Evolutionary conservation across 2,888 invertebrate genomes (phyloP).

Genomic region (Pelosia muscerda): DNA sequence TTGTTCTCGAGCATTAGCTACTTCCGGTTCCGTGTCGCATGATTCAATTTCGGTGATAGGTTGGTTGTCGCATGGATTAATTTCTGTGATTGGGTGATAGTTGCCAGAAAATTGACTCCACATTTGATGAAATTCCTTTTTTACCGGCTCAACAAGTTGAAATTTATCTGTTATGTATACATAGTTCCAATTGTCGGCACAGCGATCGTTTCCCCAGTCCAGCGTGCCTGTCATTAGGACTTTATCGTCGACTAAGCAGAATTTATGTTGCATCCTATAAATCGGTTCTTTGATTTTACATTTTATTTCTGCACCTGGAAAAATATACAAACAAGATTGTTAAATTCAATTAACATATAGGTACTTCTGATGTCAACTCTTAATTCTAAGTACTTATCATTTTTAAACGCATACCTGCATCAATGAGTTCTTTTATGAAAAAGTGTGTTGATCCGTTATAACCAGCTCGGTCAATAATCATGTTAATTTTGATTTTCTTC

Average conservation of each 20-base stretch:
- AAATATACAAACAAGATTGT: not conserved
- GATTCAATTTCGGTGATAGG: not conserved
- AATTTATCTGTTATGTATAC: conserved; percentile 88
- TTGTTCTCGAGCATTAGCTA: not conserved
- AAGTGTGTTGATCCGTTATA: conserved; percentile 76
- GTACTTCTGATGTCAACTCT: not conserved
- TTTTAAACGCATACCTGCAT: conserved; percentile 68
- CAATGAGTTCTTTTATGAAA: conserved; percentile 76
- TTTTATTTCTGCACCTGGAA: conserved; percentile 87
- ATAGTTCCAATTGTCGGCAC: conserved; percentile 91
- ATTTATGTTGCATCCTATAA: conserved; percentile 92
- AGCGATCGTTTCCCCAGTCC: conserved; percentile 91
- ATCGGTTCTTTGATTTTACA: conserved; percentile 75
- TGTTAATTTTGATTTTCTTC: conserved; percentile 73
- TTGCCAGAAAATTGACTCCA: conserved; percentile 77
- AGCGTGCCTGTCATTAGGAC: conserved; percentile 90
- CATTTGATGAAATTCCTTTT: conserved; percentile 87
- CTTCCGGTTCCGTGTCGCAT: not conserved
- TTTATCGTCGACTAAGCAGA: conserved; percentile 88
- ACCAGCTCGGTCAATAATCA: conserved; percentile 77
- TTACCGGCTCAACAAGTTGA: conserved; percentile 85
- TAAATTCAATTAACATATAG: not conserved
- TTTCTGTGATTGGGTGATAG: conserved; percentile 27
- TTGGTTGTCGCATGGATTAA: too few species aligned
- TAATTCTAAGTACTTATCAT: not conserved